phyloP scores from a whole-genome alignment of 2,113 vertebrate genomes.

The Pionites leucogaster region DNA sequence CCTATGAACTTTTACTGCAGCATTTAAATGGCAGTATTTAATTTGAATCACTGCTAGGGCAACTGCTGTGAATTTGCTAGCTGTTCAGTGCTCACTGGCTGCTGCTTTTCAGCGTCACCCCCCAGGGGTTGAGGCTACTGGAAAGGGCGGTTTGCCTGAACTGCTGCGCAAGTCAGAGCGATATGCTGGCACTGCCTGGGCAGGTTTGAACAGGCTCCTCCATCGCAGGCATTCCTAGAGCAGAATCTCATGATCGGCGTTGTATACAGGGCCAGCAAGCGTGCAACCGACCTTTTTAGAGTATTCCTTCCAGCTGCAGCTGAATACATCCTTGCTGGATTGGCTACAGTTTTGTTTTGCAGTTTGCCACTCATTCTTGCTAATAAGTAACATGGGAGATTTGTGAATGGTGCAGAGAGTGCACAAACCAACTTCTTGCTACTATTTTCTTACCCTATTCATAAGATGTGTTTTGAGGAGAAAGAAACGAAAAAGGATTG shows the following conservation, averaged over 20 bases:
- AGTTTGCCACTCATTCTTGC: background rate
- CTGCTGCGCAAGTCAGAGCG: background rate
- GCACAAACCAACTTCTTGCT: background rate
- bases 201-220: slow-evolving; percentile 30
- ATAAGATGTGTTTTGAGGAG: background rate
- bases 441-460: background rate
- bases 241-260: background rate
- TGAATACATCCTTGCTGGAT: background rate
- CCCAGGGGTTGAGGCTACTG: background rate
- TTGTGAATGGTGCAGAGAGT: background rate
- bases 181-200: background rate
- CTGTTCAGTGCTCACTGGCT: background rate
- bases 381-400: background rate
- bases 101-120: background rate
- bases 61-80: background rate
- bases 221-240: background rate
- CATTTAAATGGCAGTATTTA: background rate
- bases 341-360: background rate
- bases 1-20: background rate
- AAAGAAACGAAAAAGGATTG: background rate
- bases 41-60: background rate
- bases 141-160: background rate
- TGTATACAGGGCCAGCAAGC: background rate
- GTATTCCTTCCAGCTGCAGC: background rate
- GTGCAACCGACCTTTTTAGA: background rate